Base-by-base conservation (phyloP, 2,113 vertebrate genomes). In the Pampusana beccarii region DNA sequence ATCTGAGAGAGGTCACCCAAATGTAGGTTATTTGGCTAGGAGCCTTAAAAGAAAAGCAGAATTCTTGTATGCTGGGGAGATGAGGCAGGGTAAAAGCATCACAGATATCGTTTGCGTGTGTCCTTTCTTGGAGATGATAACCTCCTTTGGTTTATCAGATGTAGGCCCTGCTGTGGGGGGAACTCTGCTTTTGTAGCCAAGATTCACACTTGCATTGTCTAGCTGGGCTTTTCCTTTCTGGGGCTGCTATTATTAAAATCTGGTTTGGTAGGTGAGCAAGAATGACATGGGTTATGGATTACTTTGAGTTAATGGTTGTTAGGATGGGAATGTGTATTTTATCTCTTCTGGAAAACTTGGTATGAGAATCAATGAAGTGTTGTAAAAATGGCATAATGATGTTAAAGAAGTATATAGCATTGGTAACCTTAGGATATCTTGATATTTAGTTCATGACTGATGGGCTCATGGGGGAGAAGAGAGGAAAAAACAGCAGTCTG, bases 1-100 rank as follows among this genome's bases (percentile, higher is more conserved):
- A 0, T 82, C 56, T 33, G n/a, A 74, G 57, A 56, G 14, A 36
- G 26, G 0, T 0, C 31, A 57, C 4, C 6, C 25, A 9, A 9
- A n/a, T 33, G 14, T 62, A 54, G 46, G 64, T 57, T 82, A 33
- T 57, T 81, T 81, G n/a, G 29, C 42, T 58, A 23, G 33, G 33
- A 75, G 13, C 13, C 33, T 86, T 48, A 36, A 65, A 74, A 69
- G 31, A 42, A 28, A 84, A 74, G 21, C 6, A 5, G 16, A 54
- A 4, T 48, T 88, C 11, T 79, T 56, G 6, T 69, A 19, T 10
- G 20, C 44, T 1, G 1, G 20, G 61, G 34, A 64, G n/a, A 33
- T 0, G 2, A 36, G 25, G 16, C 6, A 17, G 16, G 42, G 12
- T 57, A 20, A 71, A 85, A 77, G 10, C 2, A 3, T 71, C 13